Evolutionary conservation across 2,888 invertebrate genomes (phyloP), one percentile per base, ranked within the genome.

Genomic region (Agonopterix heracliana): DNA sequence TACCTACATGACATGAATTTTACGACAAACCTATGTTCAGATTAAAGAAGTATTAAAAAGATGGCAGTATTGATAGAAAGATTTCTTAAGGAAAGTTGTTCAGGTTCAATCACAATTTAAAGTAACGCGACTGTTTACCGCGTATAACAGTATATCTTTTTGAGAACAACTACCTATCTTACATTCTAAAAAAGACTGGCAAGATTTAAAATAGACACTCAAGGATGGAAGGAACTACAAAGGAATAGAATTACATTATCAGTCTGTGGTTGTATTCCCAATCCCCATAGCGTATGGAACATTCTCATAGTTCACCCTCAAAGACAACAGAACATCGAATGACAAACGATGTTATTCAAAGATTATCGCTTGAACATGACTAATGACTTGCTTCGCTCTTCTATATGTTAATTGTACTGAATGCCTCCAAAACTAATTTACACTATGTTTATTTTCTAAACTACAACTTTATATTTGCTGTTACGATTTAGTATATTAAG

Each of bases 361-460:
- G 82, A 85, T 84, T 82, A 85, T 81, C 76, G 63, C 74, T 63
- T 73, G 78, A 81, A 83, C 78, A 82, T 81, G 84, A 87, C 80
- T 84, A 86, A 87, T 85, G 81, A 78, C 72, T 64, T 69, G 70
- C 38, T 41, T 67, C 68, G 69, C 66, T 66, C 63, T 63, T 73
- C 68, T 75, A 74, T 11, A n/a, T 81, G 82, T 83, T 86, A 85
- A 85, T 84, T 81, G 80, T 81, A 76, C 70, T 66, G 74, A 77
- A 78, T 74, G 71, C 71, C 72, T 65, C 78, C 65, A 70, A 68
- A 71, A 81, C 81, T 81, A 84, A 80, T 84, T 84, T 78, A 83
- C 84, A 74, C 73, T 70, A 64, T 82, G 80, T 85, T 83, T 81
- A 78, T 82, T 84, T 78, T 78, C 77, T 70, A 63, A 66, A 56